These are phyloP conservation scores for Lycia hirtaria DNA, from an alignment of 2,888 invertebrate species.

Conservation along the genomic window DNA sequence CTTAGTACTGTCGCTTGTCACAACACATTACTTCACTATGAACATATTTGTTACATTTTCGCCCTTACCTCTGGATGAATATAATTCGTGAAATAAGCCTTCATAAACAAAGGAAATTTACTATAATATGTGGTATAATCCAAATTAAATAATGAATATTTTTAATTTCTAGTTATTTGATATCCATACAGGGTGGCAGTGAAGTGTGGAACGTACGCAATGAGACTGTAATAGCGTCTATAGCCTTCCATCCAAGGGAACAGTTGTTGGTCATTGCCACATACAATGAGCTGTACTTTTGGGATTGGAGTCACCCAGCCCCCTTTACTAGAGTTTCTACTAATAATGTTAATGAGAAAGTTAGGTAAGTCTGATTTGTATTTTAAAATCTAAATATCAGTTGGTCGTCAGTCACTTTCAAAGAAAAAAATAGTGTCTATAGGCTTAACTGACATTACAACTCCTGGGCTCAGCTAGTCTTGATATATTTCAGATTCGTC, in stretches of 20 bases:
- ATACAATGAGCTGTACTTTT: constrained; percentile 93
- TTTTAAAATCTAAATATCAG: too few relatives aligned
- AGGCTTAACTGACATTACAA: too few relatives aligned
- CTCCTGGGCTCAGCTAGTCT: too few relatives aligned
- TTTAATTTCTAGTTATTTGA: constrained; percentile 6
- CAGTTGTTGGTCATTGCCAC: constrained; percentile 94
- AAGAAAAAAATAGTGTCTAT: too few relatives aligned
- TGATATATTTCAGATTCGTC: constrained; percentile 89
- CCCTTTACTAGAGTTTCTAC: constrained; percentile 91
- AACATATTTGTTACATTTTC: neutral
- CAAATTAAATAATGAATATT: neutral
- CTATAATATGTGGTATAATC: too few relatives aligned
- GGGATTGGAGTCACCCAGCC: constrained; percentile 94
- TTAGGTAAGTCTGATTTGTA: constrained; percentile 87
- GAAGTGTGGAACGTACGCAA: constrained; percentile 92
- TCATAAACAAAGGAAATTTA: neutral
- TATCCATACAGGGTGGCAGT: constrained; percentile 89
- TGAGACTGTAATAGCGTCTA: constrained; percentile 92
- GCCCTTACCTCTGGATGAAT: neutral
- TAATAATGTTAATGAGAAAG: constrained; percentile 91
- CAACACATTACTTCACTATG: too few relatives aligned
- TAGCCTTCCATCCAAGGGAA: constrained; percentile 94
- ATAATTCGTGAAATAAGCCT: neutral
- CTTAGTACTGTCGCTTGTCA: neutral
- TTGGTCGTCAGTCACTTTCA: too few relatives aligned